Evolutionary conservation across 1,140 invertebrate species (phyloP), one percentile per base, ranked within the genome.

Genomic region (Musca vetustissima): DNA sequence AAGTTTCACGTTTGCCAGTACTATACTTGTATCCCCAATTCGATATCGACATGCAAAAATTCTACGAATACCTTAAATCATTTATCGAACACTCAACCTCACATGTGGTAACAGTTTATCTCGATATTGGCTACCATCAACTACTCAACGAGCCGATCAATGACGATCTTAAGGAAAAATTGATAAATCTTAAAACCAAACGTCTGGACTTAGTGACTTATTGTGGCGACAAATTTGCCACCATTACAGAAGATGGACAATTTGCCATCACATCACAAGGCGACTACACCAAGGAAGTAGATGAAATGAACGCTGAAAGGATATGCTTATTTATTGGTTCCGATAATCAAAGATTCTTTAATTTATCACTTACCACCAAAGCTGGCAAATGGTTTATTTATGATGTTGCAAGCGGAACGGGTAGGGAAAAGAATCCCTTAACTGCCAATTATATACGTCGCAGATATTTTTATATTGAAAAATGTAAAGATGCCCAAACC

Each of bases 401-500:
- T 21, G 75, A 82, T 61, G 74, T 74, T 13, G 48, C 66, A 15
- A 49, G 43, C 0, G 72, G 53, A 48, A 70, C n/a, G n/a, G 25
- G 81, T 0, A 68, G 61, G 17, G 55, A 69, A 6, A 78, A 76
- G 17, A 80, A 81, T 73, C 79, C 81, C 0, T 64, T 82, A 1
- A 79, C 78, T 13, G 73, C 80, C 0, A 77, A 76, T 28, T 89
- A 89, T 84, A 86, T 98, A 19, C 94, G 91, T 83, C 88, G 90
- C 73, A 86, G 95, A 72, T 89, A 90, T 73, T 96, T 88, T 78
- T 86, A 95, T 50, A 87, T 96, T 17, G 95, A 98, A 84, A 93
- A 91, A 78, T 89, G 94, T 57, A 95, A 92, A 83, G 95, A 97
- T 86, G 93, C 94, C 0, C 86, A 89, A 73, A 90, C 89, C 25